phyloP scores from a whole-genome alignment of 2,113 vertebrate genomes.

The Sapajus apella region DNA sequence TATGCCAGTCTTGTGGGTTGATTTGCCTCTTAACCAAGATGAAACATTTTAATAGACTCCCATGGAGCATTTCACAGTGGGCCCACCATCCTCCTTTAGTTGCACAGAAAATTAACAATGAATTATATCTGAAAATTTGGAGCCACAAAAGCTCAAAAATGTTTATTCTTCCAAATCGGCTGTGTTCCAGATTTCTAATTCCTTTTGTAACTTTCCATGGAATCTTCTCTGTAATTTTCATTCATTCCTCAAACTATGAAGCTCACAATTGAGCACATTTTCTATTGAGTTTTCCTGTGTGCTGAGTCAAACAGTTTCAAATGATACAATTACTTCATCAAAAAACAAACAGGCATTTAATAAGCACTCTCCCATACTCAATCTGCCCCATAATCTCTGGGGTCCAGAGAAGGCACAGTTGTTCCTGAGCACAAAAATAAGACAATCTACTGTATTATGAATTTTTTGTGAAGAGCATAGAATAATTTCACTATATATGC shows the following conservation, averaged over 20 bases:
- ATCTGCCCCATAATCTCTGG: conserved; percentile 44
- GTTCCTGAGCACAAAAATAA: background rate
- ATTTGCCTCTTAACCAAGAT: background rate
- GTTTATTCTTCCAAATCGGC: conserved; percentile 39
- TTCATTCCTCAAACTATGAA: conserved; percentile 64
- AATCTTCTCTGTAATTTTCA: conserved; percentile 67
- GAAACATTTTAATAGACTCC: background rate
- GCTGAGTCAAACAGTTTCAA: conserved; percentile 69
- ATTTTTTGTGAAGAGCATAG: background rate
- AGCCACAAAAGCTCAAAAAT: background rate
- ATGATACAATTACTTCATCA: conserved; percentile 66
- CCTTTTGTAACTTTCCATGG: conserved; percentile 58
- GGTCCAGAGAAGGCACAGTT: background rate
- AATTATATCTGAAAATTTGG: conserved; percentile 41
- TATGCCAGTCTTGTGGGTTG: background rate
- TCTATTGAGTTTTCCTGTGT: conserved; percentile 52
- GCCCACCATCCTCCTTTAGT: background rate
- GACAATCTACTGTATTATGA: conserved; percentile 6
- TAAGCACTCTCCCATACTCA: background rate
- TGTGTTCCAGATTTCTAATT: conserved; percentile 58
- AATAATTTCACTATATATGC: background rate
- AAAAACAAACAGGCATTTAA: conserved; percentile 59
- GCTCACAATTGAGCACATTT: conserved; percentile 64
- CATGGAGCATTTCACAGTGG: background rate
- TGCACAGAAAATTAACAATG: conserved; percentile 10